phyloP scores from a whole-genome alignment of 2,888 invertebrate genomes.

The Drosophila atroscutellata region DNA sequence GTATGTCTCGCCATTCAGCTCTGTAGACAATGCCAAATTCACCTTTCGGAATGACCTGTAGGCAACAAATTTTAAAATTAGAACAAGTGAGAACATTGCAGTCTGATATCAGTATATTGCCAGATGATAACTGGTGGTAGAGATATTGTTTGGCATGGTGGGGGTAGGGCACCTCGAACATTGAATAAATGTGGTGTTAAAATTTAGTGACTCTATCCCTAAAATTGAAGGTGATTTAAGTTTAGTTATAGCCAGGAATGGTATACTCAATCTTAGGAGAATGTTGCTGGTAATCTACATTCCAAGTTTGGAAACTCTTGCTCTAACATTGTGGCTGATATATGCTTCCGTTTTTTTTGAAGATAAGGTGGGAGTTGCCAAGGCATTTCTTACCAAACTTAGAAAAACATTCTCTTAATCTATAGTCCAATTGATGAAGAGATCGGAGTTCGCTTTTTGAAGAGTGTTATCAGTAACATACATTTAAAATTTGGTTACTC shows the following conservation, averaged over 20 bases:
- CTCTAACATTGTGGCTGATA: too few species aligned
- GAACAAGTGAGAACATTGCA: neutral
- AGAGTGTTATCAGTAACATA: neutral
- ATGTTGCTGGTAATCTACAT: neutral
- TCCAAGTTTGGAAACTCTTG: neutral
- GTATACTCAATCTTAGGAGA: neutral
- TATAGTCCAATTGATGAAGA: neutral
- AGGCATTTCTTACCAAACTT: neutral
- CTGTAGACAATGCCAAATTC: conserved; percentile 2
- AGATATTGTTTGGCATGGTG: too few species aligned
- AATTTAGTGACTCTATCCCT: too few species aligned
- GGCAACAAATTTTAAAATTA: neutral
- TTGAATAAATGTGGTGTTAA: neutral
- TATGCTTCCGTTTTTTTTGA: too few species aligned
- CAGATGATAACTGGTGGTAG: too few species aligned
- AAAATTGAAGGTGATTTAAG: neutral
- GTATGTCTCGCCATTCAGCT: neutral
- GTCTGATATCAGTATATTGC: neutral
- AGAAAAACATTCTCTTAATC: neutral
- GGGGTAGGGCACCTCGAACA: neutral
- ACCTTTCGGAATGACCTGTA: neutral
- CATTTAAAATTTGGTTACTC: neutral
- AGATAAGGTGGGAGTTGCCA: neutral
- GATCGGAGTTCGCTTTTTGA: neutral
- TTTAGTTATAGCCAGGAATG: neutral